A percentile compares a stretch with the other conserved stretches of the same genome.
phyloP scores from a whole-genome alignment of 2,888 invertebrate genomes.

The Parnassius smintheus region DNA sequence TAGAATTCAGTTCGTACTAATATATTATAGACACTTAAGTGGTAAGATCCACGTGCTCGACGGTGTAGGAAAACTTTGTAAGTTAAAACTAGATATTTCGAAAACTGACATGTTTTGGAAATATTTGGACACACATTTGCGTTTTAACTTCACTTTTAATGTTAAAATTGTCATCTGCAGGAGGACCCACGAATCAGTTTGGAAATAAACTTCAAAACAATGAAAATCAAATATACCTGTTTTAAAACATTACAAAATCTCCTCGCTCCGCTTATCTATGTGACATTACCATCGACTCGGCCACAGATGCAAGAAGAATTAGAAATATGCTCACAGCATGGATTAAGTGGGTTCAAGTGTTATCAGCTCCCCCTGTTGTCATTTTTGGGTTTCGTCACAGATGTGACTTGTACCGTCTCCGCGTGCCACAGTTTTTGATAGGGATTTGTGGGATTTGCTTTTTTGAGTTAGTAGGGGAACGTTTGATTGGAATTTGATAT shows the following conservation, averaged over 20 bases:
- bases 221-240: too few species aligned
- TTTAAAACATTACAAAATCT: background rate
- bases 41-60: too few species aligned
- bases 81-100: too few species aligned
- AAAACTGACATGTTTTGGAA: too few species aligned
- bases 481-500: slow-evolving; percentile 24
- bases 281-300: slow-evolving; percentile 29
- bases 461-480: slow-evolving; percentile 14
- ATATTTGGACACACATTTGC: too few species aligned
- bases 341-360: slow-evolving; percentile 57
- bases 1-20: too few species aligned
- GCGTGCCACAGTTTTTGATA: slow-evolving; percentile 41
- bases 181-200: too few species aligned
- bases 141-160: too few species aligned
- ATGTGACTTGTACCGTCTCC: slow-evolving; percentile 40
- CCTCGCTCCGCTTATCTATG: slow-evolving; percentile 8
- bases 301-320: slow-evolving; percentile 65
- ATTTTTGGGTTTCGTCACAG: slow-evolving; percentile 46
- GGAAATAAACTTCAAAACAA: too few species aligned
- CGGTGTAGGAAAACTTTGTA: too few species aligned
- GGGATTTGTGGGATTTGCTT: slow-evolving; percentile 39
- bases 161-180: too few species aligned
- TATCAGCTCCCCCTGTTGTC: slow-evolving; percentile 48
- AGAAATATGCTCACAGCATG: slow-evolving; percentile 52
- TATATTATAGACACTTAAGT: too few species aligned